These are phyloP conservation scores for Gari tellinella DNA, from an alignment of 2,888 invertebrate genomes.

Conservation along the genomic window DNA sequence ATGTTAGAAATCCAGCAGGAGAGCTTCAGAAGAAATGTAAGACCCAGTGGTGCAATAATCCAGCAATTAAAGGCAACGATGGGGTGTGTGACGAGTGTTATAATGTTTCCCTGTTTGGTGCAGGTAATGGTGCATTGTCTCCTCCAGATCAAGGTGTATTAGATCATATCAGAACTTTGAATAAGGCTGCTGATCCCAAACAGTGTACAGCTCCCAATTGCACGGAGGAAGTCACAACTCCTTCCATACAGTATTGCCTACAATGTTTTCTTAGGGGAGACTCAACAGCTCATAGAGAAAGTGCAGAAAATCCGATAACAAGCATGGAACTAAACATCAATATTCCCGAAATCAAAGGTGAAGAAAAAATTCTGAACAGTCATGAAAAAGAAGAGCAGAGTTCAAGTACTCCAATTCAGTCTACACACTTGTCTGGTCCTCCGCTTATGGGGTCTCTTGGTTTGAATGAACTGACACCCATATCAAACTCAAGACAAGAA, in stretches of 20 bases:
- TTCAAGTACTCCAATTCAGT: too few relatives aligned
- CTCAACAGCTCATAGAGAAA: too few relatives aligned
- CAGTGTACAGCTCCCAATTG: constrained; percentile 36
- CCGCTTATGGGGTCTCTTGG: too few relatives aligned
- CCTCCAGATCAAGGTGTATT: not conserved
- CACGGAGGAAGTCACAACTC: not conserved
- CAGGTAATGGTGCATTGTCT: constrained; percentile 1
- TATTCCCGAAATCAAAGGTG: constrained; percentile 16
- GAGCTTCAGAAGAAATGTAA: constrained; percentile 34
- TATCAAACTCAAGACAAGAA: too few relatives aligned
- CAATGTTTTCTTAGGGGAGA: too few relatives aligned
- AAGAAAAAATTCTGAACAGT: constrained; percentile 36
- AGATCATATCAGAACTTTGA: not conserved
- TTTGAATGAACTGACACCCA: too few relatives aligned
- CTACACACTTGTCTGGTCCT: too few relatives aligned
- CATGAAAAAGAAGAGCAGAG: too few relatives aligned
- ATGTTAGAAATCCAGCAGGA: constrained; percentile 5
- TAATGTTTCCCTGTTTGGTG: constrained; percentile 32
- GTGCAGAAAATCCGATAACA: too few relatives aligned
- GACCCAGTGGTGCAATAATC: constrained; percentile 31
- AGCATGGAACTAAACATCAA: too few relatives aligned
- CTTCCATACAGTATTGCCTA: too few relatives aligned
- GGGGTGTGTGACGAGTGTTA: constrained; percentile 58
- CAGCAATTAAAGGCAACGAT: constrained; percentile 45
- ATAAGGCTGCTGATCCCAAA: not conserved